A percentile compares a stretch with the other conserved stretches of the same genome.
Conservation (phyloP, 2,888 invertebrate genomes). For the Agriotes lineatus region DNA sequence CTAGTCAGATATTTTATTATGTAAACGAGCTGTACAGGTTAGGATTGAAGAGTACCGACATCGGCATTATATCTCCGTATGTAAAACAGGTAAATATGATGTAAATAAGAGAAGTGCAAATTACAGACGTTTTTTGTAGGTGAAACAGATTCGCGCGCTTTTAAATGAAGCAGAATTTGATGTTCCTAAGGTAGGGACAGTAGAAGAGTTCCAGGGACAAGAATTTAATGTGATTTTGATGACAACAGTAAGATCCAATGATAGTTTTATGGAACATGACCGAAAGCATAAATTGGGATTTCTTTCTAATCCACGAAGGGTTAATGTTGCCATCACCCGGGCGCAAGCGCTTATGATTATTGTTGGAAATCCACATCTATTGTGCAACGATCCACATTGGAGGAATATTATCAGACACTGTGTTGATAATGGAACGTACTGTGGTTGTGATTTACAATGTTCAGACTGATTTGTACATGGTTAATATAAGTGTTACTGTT, state of each 20-base stretch:
- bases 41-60: constrained; percentile 75
- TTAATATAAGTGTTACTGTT: too few relatives aligned
- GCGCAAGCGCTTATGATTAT: constrained; percentile 84
- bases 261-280: constrained; percentile 65
- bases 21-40: constrained; percentile 75
- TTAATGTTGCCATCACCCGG: constrained; percentile 92
- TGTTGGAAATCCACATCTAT: constrained; percentile 85
- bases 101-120: background rate
- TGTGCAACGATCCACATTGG: constrained; percentile 79
- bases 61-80: constrained; percentile 95
- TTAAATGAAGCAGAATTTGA: constrained; percentile 69
- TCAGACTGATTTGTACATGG: background rate
- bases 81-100: constrained; percentile 81
- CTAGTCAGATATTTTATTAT: constrained; percentile 74
- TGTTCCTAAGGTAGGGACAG: constrained; percentile 80
- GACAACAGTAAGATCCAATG: constrained; percentile 75
- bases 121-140: constrained; percentile 63
- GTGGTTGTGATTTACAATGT: constrained; percentile 74
- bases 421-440: constrained; percentile 73
- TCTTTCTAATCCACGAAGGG: constrained; percentile 79
- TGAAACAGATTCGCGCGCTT: constrained; percentile 72
- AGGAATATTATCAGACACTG: constrained; percentile 74
- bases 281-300: constrained; percentile 76
- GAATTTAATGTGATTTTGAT: constrained; percentile 81
- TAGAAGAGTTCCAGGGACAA: constrained; percentile 90